Evolutionary conservation across 2,888 invertebrate genomes (phyloP), one percentile per base, ranked within the genome.

Genomic region (Chaitophorus viminalis): DNA sequence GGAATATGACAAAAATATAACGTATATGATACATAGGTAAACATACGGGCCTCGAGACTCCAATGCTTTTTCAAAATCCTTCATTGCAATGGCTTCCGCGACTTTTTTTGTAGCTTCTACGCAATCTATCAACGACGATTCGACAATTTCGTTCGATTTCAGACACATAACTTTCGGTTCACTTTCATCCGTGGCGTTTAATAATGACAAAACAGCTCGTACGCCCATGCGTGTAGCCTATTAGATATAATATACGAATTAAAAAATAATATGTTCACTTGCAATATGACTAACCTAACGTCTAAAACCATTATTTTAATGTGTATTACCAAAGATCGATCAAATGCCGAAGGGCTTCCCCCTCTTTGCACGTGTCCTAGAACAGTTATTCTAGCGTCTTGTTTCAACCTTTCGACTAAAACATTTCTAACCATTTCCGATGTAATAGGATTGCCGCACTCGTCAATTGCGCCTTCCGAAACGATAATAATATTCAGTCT

Each of bases 291-390:
- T 46, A 46, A 14, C 11, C 8, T 3, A 46, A n/a, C n/a, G n/a
- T n/a, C n/a, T n/a, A n/a, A n/a, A n/a, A n/a, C n/a, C n/a, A n/a
- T n/a, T n/a, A n/a, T n/a, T 14, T 14, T 46, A 46, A 46, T 46
- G 14, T 14, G 8, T 29, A 8, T 75, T 75, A 98, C 98, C 93
- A 99, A 93, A 90, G 99, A 94, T 91, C 99, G 95, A 92, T 99
- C 99, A 91, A 99, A 99, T 60, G 99, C 99, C 11, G 99, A 99
- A 0, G 99, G 99, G 91, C 96, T 97, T 65, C 99, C 99, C 91
- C 99, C 99, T 90, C 99, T 94, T 92, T 99, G 99, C 31, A 99
- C 99, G 91, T 99, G 99, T 90, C 99, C 99, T 89, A 99, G 93
- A 21, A 99, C 98, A 46, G 99, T 99, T 90, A 99, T 95, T 89